Conservation (phyloP, 2,113 vertebrate species). For the Colaptes auratus region DNA sequence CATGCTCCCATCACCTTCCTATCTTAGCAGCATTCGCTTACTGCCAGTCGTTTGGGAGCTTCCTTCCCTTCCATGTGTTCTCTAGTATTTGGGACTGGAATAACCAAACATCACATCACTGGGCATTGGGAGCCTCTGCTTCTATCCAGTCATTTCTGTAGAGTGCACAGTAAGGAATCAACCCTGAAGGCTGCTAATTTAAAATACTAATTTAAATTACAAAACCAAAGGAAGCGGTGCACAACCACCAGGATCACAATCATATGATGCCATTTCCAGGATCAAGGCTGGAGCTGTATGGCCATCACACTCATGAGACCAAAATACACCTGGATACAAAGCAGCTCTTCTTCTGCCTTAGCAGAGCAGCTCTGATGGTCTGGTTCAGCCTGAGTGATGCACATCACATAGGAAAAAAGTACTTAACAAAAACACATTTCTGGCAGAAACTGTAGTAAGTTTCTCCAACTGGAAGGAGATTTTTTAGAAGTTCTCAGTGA, state of each 20-base stretch:
- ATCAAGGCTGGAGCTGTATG: neutral
- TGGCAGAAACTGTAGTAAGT: neutral
- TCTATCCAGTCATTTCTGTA: neutral
- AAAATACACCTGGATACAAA: neutral
- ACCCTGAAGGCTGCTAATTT: neutral
- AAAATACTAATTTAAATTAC: neutral
- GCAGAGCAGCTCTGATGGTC: neutral
- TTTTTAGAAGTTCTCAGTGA: neutral
- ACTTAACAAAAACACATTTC: neutral
- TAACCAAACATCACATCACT: neutral
- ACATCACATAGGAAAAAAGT: neutral
- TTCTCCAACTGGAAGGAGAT: neutral
- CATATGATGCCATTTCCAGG: neutral
- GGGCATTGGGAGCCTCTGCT: neutral
- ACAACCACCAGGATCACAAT: neutral
- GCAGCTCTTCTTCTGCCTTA: neutral
- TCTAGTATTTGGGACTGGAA: neutral
- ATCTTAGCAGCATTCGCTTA: neutral
- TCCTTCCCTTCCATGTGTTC: neutral
- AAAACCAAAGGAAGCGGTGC: neutral
- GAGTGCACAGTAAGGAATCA: neutral
- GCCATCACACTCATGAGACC: neutral
- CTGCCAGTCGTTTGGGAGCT: neutral
- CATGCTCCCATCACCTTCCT: constrained; percentile 11
- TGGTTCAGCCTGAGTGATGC: neutral